These are phyloP conservation scores for Myxocyprinus asiaticus DNA, from an alignment of 2,113 vertebrate species.

Conservation along the genomic window DNA sequence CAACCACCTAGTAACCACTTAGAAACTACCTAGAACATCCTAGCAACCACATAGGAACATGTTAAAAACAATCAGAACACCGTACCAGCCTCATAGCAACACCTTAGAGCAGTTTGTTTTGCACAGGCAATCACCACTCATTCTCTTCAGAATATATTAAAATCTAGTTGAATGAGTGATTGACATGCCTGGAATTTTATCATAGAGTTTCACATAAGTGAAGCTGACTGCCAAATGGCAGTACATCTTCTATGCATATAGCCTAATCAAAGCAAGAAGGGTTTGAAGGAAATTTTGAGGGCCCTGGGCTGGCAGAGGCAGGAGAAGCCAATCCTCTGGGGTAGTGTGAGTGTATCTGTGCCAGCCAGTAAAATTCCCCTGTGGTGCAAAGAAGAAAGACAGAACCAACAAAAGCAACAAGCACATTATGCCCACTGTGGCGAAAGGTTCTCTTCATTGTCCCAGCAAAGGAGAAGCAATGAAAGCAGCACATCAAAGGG, in stretches of 20 bases:
- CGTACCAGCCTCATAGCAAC: too few relatives aligned
- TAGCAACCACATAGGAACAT: too few relatives aligned
- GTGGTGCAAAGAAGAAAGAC: conserved; percentile 40
- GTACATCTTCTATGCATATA: neutral
- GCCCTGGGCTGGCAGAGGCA: neutral
- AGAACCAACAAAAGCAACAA: conserved; percentile 54
- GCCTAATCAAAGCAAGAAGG: neutral
- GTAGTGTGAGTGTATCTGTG: too few relatives aligned
- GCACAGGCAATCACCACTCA: too few relatives aligned
- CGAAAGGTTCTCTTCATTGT: conserved; percentile 47
- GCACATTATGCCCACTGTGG: conserved; percentile 38
- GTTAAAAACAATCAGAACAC: too few relatives aligned
- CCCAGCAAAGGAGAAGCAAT: conserved; percentile 32
- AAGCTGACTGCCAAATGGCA: too few relatives aligned
- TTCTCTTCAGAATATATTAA: too few relatives aligned
- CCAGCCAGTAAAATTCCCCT: conserved; percentile 44
- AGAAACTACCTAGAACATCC: too few relatives aligned
- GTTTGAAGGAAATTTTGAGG: neutral
- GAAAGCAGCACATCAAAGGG: conserved; percentile 58
- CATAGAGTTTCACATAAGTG: neutral
- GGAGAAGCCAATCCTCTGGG: neutral
- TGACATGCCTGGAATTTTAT: neutral
- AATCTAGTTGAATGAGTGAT: too few relatives aligned
- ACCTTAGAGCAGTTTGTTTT: too few relatives aligned
- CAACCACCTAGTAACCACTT: too few relatives aligned